A percentile compares a stretch with the other conserved stretches of the same genome.
These are phyloP conservation scores for Aptenodytes forsteri DNA, from an alignment of 2,113 vertebrate genomes.

Conservation along the genomic window DNA sequence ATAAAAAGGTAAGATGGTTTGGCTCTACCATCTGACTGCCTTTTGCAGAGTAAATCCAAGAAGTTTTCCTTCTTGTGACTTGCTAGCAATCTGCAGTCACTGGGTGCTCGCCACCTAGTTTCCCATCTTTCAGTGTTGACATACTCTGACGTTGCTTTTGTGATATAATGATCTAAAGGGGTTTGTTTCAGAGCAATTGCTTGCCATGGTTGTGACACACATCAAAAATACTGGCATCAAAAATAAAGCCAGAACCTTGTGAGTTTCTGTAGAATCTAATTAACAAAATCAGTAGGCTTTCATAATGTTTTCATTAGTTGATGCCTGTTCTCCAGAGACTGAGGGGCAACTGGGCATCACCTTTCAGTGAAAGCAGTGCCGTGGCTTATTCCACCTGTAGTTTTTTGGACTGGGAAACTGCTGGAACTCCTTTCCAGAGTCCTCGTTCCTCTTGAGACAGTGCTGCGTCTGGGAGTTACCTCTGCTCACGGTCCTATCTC, in stretches of 20 bases:
- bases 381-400: background rate
- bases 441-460: background rate
- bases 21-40: background rate
- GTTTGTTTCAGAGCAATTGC: background rate
- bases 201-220: background rate
- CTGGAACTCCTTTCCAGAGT: background rate
- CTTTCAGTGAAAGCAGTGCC: background rate
- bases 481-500: rapidly evolving
- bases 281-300: background rate
- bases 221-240: background rate
- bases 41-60: background rate
- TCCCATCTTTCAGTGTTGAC: background rate
- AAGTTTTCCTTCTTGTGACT: rapidly evolving
- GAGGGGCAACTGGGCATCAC: background rate
- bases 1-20: slow-evolving; percentile 86
- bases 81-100: background rate
- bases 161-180: background rate
- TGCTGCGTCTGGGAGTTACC: background rate
- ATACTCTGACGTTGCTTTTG: background rate
- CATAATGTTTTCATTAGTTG: background rate
- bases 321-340: background rate
- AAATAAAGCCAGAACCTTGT: background rate
- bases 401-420: background rate
- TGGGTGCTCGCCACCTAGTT: background rate
- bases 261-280: background rate